Conservation (phyloP, 92 coral and sea anemone species). For the Epizoanthus illoricatus region DNA sequence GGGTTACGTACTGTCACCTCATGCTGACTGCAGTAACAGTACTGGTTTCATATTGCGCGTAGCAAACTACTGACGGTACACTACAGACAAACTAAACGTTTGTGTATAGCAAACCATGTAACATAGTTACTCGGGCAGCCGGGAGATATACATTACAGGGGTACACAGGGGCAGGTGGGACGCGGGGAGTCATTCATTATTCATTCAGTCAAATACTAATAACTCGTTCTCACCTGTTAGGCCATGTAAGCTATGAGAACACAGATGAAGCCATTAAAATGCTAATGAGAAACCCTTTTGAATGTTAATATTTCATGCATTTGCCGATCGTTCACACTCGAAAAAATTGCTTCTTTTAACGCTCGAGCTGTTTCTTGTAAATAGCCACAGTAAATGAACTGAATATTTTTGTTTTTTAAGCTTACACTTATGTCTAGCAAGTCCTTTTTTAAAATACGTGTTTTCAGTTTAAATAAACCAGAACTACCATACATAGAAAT, state of each 20-base stretch:
- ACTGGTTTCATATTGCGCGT: neutral
- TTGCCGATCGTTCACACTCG: neutral
- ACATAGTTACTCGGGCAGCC: conserved; percentile 7
- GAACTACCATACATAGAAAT: neutral
- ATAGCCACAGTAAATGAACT: neutral
- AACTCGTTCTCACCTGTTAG: conserved; percentile 28
- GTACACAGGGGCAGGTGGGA: neutral
- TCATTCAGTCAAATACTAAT: conserved; percentile 2
- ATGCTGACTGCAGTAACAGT: neutral
- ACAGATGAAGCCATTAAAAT: conserved; percentile 9
- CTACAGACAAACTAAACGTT: conserved; percentile 3
- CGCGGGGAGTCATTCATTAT: conserved; percentile 17
- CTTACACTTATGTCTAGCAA: neutral
- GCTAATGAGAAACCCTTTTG: conserved; percentile 20
- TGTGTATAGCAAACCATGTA: conserved; percentile 23
- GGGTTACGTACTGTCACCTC: neutral
- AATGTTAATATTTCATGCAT: neutral
- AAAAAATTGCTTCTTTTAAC: neutral
- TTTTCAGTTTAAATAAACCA: too few species aligned
- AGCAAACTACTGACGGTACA: too few species aligned
- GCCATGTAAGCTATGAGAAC: neutral
- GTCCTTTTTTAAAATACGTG: too few species aligned
- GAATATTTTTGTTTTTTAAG: neutral
- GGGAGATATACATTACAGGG: neutral
- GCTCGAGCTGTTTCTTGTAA: neutral